A percentile compares a stretch with the other conserved stretches of the same genome.
phyloP scores from a whole-genome alignment of 1,140 invertebrate genomes.

The Ericerus pela region DNA sequence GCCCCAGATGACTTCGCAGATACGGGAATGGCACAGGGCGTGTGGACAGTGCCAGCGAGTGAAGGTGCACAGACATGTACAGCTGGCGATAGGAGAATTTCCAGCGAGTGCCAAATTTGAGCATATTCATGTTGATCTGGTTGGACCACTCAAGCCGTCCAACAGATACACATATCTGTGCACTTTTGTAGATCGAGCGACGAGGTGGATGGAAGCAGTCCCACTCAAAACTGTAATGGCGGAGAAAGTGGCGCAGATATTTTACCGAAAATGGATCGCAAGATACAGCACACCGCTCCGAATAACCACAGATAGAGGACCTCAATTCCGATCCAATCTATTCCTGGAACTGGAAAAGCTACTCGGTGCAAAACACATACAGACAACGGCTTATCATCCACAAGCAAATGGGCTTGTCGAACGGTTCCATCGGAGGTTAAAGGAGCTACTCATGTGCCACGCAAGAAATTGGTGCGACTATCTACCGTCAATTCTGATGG shows the following conservation, averaged over 20 bases:
- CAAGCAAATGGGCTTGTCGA: constrained; percentile 26
- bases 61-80: not conserved
- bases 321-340: constrained; percentile 26
- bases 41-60: not conserved
- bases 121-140: constrained; percentile 36
- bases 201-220: constrained; percentile 28
- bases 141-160: constrained; percentile 25
- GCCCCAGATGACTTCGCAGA: not conserved
- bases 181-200: constrained; percentile 26
- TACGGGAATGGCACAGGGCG: not conserved
- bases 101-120: constrained; percentile 17
- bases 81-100: constrained; percentile 1
- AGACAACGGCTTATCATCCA: constrained; percentile 31
- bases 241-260: constrained; percentile 23
- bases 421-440: constrained; percentile 29
- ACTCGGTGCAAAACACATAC: not conserved
- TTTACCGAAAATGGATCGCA: constrained; percentile 22
- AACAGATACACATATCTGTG: constrained; percentile 22
- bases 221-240: constrained; percentile 24
- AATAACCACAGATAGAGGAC: constrained; percentile 27
- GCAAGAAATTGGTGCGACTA: constrained; percentile 20
- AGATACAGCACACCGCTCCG: constrained; percentile 25
- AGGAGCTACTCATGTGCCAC: constrained; percentile 27
- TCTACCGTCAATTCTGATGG: constrained; percentile 31
- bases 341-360: not conserved